Evolutionary conservation across 1,140 invertebrate genomes (phyloP).

Genomic region (Anastrepha obliqua): DNA sequence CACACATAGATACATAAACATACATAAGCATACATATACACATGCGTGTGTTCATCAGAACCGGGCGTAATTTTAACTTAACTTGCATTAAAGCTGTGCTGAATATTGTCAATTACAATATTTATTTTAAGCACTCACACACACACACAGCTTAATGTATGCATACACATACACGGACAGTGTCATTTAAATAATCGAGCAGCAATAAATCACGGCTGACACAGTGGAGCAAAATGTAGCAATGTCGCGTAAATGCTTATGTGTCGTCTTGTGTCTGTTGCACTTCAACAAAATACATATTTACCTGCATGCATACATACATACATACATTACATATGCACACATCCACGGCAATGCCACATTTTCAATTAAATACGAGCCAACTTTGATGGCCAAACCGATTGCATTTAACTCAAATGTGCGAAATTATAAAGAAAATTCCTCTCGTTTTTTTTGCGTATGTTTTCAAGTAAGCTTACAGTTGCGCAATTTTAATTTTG

Average conservation of each 20-base stretch:
- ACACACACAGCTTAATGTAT: neutral
- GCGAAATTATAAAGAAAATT: slow-evolving; percentile 34
- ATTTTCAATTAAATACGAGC: slow-evolving; percentile 41
- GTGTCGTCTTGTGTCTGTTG: neutral
- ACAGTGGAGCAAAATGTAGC: slow-evolving; percentile 14
- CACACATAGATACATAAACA: no score
- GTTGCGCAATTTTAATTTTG: slow-evolving; percentile 22
- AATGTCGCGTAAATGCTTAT: neutral
- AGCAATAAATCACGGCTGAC: slow-evolving; percentile 30
- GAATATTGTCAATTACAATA: neutral
- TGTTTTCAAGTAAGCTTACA: neutral
- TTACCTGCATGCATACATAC: neutral
- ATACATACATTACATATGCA: neutral
- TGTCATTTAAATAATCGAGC: neutral
- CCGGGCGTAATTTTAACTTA: neutral
- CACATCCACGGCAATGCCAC: slow-evolving; percentile 22
- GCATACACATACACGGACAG: neutral
- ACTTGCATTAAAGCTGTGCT: neutral
- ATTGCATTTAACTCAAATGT: neutral
- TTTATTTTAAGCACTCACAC: neutral
- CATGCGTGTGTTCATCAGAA: no score
- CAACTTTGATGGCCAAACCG: neutral
- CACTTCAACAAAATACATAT: neutral
- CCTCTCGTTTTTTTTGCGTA: neutral
- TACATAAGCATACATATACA: no score